These are phyloP conservation scores for Carpatolechia fugitivella DNA, from an alignment of 2,888 invertebrate species.

Conservation along the genomic window DNA sequence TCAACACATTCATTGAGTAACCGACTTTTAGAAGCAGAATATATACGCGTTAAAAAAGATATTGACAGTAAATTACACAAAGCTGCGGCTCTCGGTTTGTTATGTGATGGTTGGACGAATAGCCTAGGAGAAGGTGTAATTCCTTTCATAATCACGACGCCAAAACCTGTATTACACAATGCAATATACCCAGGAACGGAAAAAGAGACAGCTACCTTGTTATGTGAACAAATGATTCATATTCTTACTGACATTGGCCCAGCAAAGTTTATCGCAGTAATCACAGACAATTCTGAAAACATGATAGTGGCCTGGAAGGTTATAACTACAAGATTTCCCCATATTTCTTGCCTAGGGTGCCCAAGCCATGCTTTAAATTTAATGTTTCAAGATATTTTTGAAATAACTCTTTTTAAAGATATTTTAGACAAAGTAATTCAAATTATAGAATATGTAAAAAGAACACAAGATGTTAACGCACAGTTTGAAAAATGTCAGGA, in stretches of 20 bases:
- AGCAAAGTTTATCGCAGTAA: background rate
- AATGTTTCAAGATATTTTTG: background rate
- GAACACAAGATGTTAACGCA: background rate
- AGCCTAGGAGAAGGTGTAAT: background rate
- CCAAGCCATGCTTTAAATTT: background rate
- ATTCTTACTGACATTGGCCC: background rate
- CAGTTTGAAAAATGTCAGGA: background rate
- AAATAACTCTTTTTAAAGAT: background rate
- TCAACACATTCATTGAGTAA: background rate
- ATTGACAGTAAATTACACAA: background rate
- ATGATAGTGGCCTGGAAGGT: background rate
- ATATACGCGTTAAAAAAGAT: background rate
- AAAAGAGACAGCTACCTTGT: background rate
- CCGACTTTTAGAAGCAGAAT: background rate
- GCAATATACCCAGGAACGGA: background rate
- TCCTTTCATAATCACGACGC: background rate
- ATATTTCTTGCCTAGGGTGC: background rate
- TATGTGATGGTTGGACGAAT: background rate
- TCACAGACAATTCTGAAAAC: background rate
- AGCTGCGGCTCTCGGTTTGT: background rate
- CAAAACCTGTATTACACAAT: background rate
- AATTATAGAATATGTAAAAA: background rate
- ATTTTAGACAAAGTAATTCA: background rate
- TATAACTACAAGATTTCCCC: background rate
- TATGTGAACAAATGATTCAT: background rate